Evolutionary conservation across 2,888 invertebrate genomes (phyloP), one percentile per base, ranked within the genome.

Genomic region (Mythimna impura): DNA sequence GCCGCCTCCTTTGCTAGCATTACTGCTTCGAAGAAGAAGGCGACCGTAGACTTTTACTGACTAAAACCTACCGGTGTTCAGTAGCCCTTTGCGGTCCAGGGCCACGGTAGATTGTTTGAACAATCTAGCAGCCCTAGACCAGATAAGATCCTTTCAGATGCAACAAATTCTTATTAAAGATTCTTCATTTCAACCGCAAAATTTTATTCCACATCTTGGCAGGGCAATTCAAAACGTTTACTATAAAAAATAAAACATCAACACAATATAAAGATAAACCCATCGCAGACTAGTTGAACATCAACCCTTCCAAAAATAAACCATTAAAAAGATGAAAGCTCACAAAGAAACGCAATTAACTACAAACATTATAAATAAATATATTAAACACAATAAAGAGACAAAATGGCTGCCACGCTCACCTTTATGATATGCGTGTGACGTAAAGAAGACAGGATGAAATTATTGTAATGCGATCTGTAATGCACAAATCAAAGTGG

Each of bases 401-500:
- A 82, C 83, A 79, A 82, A 87, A 86, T 86, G 83, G 76, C 78
- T 80, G 85, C 69, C 87, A 76, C 65, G 71, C 75, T 79, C 83
- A 67, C 86, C 78, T 88, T 86, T 90, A 83, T 89, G 90, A 91
- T 87, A 88, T 80, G 86, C 80, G 71, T 84, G 79, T 89, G 91
- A 90, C 88, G 86, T 80, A 86, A 88, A 86, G 80, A 84, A 88
- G 88, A 89, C 86, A 87, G 86, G 82, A 86, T 87, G 74, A 88
- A 91, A 88, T 91, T 89, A 89, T 89, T 89, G 89, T 90, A 89
- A 86, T 88, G 84, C 86, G 78, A 85, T 86, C 71, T 82, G 83
- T 85, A 87, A 82, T 87, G 85, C 85, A 89, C 90, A 89, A 90
- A 91, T 90, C 88, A 91, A 91, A 87, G 73, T 79, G 70, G 65